A percentile compares a stretch with the other conserved stretches of the same genome.
phyloP scores from a whole-genome alignment of 2,113 vertebrate genomes.

The Nibea albiflora region DNA sequence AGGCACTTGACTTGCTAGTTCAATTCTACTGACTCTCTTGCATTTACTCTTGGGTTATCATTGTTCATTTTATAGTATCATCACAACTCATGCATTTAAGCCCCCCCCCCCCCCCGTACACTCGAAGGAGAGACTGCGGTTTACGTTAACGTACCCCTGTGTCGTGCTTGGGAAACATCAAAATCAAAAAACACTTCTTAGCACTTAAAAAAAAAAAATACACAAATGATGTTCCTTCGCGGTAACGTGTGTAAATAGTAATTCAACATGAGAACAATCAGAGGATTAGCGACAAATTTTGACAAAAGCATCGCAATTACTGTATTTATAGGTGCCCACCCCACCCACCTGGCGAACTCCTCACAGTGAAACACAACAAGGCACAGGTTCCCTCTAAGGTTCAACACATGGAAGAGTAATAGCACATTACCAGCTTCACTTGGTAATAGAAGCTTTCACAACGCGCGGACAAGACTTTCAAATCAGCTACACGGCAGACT shows the following conservation, averaged over 20 bases:
- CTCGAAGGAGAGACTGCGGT: constrained; percentile 57
- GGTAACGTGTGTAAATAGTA: constrained; percentile 74
- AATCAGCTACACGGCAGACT: constrained; percentile 11
- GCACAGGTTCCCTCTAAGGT: constrained; percentile 51
- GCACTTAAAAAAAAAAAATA: constrained; percentile 75
- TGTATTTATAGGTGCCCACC: constrained; percentile 73
- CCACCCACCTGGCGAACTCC: not conserved
- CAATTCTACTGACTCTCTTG: constrained; percentile 80
- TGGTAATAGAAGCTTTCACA: constrained; percentile 21
- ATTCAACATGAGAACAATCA: constrained; percentile 68
- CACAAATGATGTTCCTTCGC: constrained; percentile 56
- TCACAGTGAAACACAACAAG: constrained; percentile 45
- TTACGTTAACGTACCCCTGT: constrained; percentile 29
- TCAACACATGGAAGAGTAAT: constrained; percentile 53
- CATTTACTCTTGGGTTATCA: constrained; percentile 68
- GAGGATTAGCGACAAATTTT: constrained; percentile 56
- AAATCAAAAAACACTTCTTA: constrained; percentile 46
- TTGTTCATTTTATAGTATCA: constrained; percentile 65
- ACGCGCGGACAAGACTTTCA: not conserved
- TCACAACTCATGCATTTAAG: constrained; percentile 63
- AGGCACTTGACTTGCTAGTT: constrained; percentile 77
- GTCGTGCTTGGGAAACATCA: constrained; percentile 48
- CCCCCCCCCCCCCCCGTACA: constrained; percentile 30
- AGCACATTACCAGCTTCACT: constrained; percentile 54
- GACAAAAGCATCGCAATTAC: constrained; percentile 73